These are phyloP conservation scores for Microchrysa polita DNA, from an alignment of 2,888 invertebrate species.

Conservation along the genomic window DNA sequence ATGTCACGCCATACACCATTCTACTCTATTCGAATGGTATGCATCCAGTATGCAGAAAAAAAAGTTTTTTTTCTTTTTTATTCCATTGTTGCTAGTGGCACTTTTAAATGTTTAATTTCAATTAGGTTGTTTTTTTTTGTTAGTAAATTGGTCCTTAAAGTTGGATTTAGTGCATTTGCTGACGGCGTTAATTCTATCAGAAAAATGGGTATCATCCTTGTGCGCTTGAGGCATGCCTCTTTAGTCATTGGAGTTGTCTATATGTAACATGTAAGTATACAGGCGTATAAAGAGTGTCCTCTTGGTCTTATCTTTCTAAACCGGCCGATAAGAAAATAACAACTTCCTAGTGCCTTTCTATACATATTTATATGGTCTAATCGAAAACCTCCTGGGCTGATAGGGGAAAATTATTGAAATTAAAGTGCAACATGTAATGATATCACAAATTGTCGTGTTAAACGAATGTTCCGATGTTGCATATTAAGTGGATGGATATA, in stretches of 20 bases:
- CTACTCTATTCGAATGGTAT: neutral
- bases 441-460: slow-evolving; percentile 38
- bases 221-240: too few relatives aligned
- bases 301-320: slow-evolving; percentile 18
- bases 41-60: slow-evolving; percentile 6
- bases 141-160: neutral
- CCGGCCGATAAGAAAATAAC: slow-evolving; percentile 16
- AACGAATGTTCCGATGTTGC: slow-evolving; percentile 35
- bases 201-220: too few relatives aligned
- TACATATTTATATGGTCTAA: neutral
- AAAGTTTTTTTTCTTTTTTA: too few relatives aligned
- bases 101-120: slow-evolving; percentile 36
- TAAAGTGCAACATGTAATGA: slow-evolving; percentile 39
- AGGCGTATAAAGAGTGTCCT: too few relatives aligned
- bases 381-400: neutral
- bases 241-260: too few relatives aligned
- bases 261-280: too few relatives aligned
- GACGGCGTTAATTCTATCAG: too few relatives aligned
- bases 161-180: neutral
- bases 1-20: neutral
- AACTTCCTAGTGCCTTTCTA: neutral
- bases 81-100: slow-evolving; percentile 28
- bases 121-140: neutral
- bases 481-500: slow-evolving; percentile 32
- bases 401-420: slow-evolving; percentile 35